These are phyloP conservation scores for Sesamia inferens DNA, from an alignment of 2,888 invertebrate genomes.

Conservation along the genomic window DNA sequence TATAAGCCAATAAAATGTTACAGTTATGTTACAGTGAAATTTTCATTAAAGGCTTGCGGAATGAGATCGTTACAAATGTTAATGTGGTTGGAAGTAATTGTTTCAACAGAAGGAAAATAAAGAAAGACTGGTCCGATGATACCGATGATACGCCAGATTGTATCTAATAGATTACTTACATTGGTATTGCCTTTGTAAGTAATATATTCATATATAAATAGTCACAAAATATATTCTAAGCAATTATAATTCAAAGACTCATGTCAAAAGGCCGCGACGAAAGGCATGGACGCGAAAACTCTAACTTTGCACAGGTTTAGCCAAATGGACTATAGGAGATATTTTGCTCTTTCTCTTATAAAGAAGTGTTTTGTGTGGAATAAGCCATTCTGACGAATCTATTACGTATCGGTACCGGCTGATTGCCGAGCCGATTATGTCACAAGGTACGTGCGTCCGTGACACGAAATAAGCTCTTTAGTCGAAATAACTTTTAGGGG, in stretches of 20 bases:
- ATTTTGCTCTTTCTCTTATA: background rate
- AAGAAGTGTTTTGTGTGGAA: background rate
- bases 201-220: background rate
- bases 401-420: background rate
- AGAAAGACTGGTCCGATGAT: background rate
- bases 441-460: slow-evolving; percentile 14
- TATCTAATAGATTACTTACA: background rate
- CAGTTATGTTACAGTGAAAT: slow-evolving; percentile 28
- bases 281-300: background rate
- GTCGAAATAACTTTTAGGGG: slow-evolving; percentile 13
- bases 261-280: too few species aligned
- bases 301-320: background rate
- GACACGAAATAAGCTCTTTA: slow-evolving; percentile 22
- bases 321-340: background rate
- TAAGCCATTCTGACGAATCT: background rate
- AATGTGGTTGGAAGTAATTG: slow-evolving; percentile 34
- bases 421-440: slow-evolving; percentile 14
- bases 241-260: background rate
- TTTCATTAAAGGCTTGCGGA: slow-evolving; percentile 38
- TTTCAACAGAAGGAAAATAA: slow-evolving; percentile 24
- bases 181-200: too few species aligned
- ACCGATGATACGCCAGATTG: background rate
- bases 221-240: background rate
- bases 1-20: slow-evolving; percentile 43
- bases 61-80: slow-evolving; percentile 32